A percentile compares a stretch with the other conserved stretches of the same genome.
Conservation (phyloP, 2,797 vertebrate species). For the Spinus olivaceus region DNA sequence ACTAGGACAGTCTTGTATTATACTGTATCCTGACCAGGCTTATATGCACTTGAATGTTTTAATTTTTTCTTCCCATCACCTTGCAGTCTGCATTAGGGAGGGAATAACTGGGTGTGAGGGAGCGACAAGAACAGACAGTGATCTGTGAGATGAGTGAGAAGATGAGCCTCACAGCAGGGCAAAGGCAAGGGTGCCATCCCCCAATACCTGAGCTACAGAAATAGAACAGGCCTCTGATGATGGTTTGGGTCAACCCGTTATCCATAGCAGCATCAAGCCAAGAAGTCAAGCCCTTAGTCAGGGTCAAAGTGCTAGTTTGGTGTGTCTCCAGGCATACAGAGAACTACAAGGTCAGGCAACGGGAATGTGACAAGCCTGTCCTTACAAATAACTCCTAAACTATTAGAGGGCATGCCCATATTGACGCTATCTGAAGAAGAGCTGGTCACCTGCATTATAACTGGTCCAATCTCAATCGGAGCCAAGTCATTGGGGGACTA, state of each 20-base stretch:
- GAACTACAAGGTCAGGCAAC: not conserved
- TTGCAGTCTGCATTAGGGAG: not conserved
- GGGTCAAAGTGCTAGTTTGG: fast-evolving
- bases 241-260: not conserved
- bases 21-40: not conserved
- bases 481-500: not conserved
- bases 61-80: not conserved
- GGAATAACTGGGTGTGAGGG: not conserved
- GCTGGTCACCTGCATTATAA: not conserved
- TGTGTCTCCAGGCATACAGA: not conserved
- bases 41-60: not conserved
- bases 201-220: not conserved
- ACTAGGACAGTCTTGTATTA: not conserved
- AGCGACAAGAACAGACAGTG: not conserved
- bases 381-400: not conserved
- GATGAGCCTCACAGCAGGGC: not conserved
- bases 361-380: not conserved
- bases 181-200: fast-evolving
- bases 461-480: not conserved
- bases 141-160: not conserved
- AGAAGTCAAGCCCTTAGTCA: not conserved
- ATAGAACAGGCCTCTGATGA: not conserved
- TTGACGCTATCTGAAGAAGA: not conserved
- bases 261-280: not conserved
- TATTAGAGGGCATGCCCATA: fast-evolving